Evolutionary conservation across 35 echinoderm and acorn worm species (phyloP).

Genomic region (Eucidaris tribuloides): DNA sequence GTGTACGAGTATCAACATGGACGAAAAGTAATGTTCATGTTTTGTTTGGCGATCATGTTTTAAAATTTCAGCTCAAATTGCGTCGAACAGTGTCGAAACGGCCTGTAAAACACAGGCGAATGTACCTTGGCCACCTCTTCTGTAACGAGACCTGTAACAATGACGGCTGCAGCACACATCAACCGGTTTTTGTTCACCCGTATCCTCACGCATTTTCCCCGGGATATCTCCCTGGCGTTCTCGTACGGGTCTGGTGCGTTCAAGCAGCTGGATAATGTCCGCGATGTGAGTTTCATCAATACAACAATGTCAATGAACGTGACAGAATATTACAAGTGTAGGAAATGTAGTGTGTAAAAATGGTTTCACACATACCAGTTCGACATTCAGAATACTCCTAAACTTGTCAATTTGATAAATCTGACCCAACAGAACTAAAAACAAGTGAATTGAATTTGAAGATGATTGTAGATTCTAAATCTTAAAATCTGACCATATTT

Average conservation of each 20-base stretch:
- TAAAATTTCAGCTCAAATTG: neutral
- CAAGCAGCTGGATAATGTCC: conserved; percentile 73
- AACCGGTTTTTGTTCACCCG: conserved; percentile 71
- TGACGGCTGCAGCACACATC: conserved; percentile 13
- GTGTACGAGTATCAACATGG: neutral
- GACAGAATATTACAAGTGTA: too few relatives aligned
- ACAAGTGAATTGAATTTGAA: too few relatives aligned
- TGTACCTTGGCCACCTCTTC: neutral
- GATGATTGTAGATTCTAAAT: too few relatives aligned
- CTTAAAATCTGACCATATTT: too few relatives aligned
- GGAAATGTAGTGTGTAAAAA: too few relatives aligned
- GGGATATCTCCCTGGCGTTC: conserved; percentile 81
- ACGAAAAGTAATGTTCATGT: neutral
- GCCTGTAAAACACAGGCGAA: neutral
- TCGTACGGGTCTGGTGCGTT: conserved; percentile 96
- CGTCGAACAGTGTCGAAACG: neutral
- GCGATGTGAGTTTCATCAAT: too few relatives aligned
- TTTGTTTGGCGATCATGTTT: neutral
- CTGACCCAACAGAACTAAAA: too few relatives aligned
- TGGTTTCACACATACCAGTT: too few relatives aligned
- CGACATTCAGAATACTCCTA: too few relatives aligned
- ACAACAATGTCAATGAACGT: too few relatives aligned
- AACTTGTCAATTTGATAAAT: too few relatives aligned
- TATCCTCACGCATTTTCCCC: conserved; percentile 75
- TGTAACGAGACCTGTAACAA: too few relatives aligned